Conservation (phyloP, 2,888 invertebrate genomes). For the Glomeris marginata region DNA sequence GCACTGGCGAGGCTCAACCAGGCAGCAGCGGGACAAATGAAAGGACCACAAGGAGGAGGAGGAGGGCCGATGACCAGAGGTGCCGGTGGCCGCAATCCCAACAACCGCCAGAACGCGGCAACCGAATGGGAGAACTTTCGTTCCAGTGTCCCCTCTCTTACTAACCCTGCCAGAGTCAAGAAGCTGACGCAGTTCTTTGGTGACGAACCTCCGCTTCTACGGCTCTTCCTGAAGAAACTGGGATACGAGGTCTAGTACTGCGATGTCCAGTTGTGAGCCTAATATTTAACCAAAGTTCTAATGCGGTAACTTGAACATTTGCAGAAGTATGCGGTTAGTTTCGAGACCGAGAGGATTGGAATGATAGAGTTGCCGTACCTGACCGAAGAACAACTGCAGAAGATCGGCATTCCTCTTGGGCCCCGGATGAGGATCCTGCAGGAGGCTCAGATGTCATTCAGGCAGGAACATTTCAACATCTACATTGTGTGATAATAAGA, state of each 20-base stretch:
- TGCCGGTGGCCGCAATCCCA: background rate
- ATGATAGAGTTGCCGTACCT: constrained; percentile 82
- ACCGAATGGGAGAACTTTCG: constrained; percentile 18
- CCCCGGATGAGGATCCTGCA: constrained; percentile 74
- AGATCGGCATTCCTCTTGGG: constrained; percentile 79
- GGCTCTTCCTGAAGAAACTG: constrained; percentile 74
- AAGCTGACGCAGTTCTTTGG: constrained; percentile 87
- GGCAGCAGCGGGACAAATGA: constrained; percentile 4
- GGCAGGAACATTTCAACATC: constrained; percentile 18
- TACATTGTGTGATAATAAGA: constrained; percentile 16
- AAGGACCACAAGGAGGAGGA: constrained; percentile 14
- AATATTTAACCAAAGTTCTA: background rate
- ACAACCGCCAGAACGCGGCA: background rate
- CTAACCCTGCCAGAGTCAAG: constrained; percentile 72
- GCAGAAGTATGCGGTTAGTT: constrained; percentile 69
- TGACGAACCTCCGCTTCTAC: constrained; percentile 75
- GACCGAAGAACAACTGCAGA: constrained; percentile 70
- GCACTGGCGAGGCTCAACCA: constrained; percentile 10
- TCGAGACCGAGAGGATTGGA: constrained; percentile 73
- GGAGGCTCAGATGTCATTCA: constrained; percentile 45
- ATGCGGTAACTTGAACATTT: constrained; percentile 21
- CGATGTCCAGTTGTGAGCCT: too few relatives aligned
- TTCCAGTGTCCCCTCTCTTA: constrained; percentile 37
- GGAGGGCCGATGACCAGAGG: constrained; percentile 10
- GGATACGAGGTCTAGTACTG: constrained; percentile 59